Percentiles rank a stretch among this genome's conserved stretches.
These are phyloP conservation scores for Nomada flava DNA, from an alignment of 2,888 invertebrate genomes.

Conservation along the genomic window DNA sequence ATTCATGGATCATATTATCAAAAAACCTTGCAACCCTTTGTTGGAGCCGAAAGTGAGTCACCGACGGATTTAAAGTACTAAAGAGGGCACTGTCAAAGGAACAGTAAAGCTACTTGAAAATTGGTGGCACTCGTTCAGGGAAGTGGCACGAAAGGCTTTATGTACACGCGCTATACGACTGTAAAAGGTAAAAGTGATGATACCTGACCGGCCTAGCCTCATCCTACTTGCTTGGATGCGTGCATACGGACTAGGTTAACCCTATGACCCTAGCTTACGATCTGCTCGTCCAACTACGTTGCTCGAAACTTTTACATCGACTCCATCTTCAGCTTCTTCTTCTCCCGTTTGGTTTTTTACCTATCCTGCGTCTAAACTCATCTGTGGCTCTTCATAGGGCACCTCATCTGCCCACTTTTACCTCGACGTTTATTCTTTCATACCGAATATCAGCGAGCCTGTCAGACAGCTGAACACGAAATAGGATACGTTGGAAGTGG, in stretches of 20 bases:
- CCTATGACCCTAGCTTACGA: slow-evolving; percentile 69
- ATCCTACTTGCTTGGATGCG: slow-evolving; percentile 66
- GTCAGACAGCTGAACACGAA: neutral
- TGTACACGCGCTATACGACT: slow-evolving; percentile 53
- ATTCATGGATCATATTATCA: no score
- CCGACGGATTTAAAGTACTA: neutral
- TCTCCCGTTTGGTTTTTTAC: slow-evolving; percentile 14
- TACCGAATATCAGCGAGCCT: neutral
- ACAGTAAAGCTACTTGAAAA: slow-evolving; percentile 60
- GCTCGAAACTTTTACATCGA: slow-evolving; percentile 62
- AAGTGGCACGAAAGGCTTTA: slow-evolving; percentile 56
- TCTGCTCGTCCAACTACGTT: slow-evolving; percentile 60
- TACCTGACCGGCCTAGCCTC: slow-evolving; percentile 62
- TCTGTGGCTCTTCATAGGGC: neutral
- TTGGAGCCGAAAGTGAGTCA: neutral
- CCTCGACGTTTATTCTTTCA: neutral
- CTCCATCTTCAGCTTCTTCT: slow-evolving; percentile 28
- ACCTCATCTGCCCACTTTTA: neutral
- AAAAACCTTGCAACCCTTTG: neutral
- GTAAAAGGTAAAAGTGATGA: slow-evolving; percentile 65
- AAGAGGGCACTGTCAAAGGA: neutral
- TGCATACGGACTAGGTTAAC: slow-evolving; percentile 72
- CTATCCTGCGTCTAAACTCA: slow-evolving; percentile 35
- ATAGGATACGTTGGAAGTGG: slow-evolving; percentile 6
- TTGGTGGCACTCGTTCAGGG: slow-evolving; percentile 41